These are phyloP conservation scores for Vimba vimba DNA, from an alignment of 2,113 vertebrate genomes.

Conservation along the genomic window DNA sequence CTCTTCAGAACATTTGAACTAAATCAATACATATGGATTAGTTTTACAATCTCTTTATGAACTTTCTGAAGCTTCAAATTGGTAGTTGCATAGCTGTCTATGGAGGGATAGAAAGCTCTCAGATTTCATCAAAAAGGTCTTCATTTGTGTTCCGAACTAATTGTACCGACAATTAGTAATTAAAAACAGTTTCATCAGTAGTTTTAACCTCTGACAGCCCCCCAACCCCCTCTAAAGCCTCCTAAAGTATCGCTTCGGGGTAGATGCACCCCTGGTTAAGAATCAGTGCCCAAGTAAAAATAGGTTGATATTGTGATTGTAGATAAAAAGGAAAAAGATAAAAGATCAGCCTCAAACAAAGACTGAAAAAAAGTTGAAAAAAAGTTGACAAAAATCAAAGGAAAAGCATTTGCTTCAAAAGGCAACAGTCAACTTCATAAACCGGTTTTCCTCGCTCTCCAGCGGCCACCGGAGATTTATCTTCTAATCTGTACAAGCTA, in stretches of 20 bases:
- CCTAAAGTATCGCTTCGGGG: neutral
- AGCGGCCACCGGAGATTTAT: slow-evolving; percentile 75
- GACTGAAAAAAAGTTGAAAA: neutral
- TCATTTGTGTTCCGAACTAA: too few species aligned
- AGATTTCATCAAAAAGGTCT: too few species aligned
- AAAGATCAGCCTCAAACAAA: slow-evolving; percentile 4
- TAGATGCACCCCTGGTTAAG: neutral
- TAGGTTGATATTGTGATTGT: neutral
- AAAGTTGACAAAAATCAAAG: slow-evolving; percentile 21
- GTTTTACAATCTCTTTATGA: too few species aligned
- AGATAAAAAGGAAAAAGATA: neutral
- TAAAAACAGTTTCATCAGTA: neutral
- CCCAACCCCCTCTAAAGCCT: neutral
- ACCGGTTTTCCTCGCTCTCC: slow-evolving; percentile 32
- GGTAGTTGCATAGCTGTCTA: too few species aligned
- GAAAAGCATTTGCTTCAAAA: slow-evolving; percentile 36
- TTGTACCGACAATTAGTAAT: neutral
- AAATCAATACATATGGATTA: too few species aligned
- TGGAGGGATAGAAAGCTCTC: too few species aligned
- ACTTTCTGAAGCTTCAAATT: too few species aligned
- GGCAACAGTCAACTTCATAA: slow-evolving; percentile 50
- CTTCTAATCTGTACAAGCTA: slow-evolving; percentile 77
- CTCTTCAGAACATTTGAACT: too few species aligned
- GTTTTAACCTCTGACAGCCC: neutral
- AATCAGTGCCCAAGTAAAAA: slow-evolving; percentile 9